Percentiles rank a stretch among this genome's conserved stretches.
Conservation (phyloP, 2,113 vertebrate species). For the Lanius collurio region DNA sequence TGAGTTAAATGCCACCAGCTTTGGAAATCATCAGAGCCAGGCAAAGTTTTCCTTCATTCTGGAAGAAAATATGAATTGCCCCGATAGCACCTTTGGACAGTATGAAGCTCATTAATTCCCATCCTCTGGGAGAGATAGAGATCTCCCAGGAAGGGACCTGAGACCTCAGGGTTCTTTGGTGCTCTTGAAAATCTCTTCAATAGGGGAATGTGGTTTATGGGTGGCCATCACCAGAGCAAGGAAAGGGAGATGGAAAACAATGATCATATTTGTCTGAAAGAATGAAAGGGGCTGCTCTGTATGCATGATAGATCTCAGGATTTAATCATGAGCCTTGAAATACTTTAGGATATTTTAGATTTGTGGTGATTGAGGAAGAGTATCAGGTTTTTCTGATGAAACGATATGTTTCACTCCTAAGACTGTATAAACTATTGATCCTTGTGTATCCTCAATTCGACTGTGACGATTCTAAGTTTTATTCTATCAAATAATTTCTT, state of each 20-base stretch:
- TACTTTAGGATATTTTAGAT: neutral
- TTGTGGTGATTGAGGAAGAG: neutral
- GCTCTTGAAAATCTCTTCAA: neutral
- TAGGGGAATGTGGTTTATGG: neutral
- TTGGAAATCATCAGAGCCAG: neutral
- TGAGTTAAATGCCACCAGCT: neutral
- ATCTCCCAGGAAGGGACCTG: fast-evolving
- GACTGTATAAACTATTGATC: neutral
- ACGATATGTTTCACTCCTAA: fast-evolving
- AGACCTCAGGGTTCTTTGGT: neutral
- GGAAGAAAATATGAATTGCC: neutral
- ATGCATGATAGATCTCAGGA: neutral
- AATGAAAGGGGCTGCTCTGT: neutral
- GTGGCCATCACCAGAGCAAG: neutral
- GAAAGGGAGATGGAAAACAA: neutral
- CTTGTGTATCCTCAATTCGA: neutral
- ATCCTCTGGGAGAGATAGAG: neutral
- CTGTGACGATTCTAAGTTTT: neutral
- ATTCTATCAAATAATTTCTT: neutral
- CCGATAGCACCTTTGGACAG: neutral
- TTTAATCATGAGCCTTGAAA: neutral
- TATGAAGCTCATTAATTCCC: fast-evolving
- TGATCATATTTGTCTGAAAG: neutral
- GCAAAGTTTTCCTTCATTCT: neutral
- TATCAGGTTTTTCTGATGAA: neutral